phyloP scores from a whole-genome alignment of 2,888 invertebrate genomes.

The Diloba caeruleocephala region DNA sequence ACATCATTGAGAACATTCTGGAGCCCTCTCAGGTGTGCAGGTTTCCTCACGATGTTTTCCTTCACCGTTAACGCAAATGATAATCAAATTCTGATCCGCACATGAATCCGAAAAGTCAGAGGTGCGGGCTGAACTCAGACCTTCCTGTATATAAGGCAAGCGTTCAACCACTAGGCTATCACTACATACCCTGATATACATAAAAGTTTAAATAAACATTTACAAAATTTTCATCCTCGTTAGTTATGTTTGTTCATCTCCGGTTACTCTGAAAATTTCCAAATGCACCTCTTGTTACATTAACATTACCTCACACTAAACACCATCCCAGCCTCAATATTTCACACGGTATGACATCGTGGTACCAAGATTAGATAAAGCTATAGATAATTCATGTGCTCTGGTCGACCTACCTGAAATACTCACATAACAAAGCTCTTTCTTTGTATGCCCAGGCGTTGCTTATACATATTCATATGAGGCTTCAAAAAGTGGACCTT shows the following conservation, averaged over 20 bases:
- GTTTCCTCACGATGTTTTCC: too few relatives aligned
- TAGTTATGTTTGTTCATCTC: neutral
- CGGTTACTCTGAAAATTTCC: too few relatives aligned
- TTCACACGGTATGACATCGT: conserved; percentile 64
- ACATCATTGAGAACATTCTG: too few relatives aligned
- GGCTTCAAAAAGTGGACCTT: conserved; percentile 43
- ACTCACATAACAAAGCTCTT: conserved; percentile 58
- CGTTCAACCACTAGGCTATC: too few relatives aligned
- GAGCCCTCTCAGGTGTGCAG: too few relatives aligned
- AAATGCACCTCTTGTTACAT: neutral
- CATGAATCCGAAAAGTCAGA: too few relatives aligned
- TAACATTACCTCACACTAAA: conserved; percentile 17
- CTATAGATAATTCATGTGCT: conserved; percentile 59
- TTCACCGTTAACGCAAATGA: too few relatives aligned
- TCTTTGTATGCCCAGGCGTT: conserved; percentile 52
- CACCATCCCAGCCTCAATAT: conserved; percentile 58
- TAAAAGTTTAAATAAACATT: too few relatives aligned
- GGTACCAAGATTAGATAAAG: conserved; percentile 72
- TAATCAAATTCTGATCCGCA: too few relatives aligned
- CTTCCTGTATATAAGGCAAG: too few relatives aligned
- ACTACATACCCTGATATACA: too few relatives aligned
- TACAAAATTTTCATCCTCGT: conserved; percentile 7
- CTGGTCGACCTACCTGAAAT: conserved; percentile 56
- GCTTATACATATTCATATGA: conserved; percentile 60
- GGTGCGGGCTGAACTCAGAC: too few relatives aligned